phyloP scores from a whole-genome alignment of 2,888 invertebrate species.

The Himalopsyche japonica region DNA sequence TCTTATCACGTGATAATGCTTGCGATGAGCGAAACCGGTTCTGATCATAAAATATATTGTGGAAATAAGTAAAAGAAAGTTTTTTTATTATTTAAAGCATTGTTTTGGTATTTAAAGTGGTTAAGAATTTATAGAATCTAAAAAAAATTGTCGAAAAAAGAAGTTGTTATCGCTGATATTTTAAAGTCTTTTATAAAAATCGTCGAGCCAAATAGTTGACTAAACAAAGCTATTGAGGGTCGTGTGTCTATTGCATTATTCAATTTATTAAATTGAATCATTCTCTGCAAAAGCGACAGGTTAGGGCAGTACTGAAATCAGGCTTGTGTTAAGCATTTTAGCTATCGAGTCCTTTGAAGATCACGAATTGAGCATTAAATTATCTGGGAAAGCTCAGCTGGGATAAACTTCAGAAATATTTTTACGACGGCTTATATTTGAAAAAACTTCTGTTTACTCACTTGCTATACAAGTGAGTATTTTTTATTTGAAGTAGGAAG shows the following conservation, averaged over 20 bases:
- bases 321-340: background rate
- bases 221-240: background rate
- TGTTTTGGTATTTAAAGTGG: too few relatives aligned
- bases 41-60: too few relatives aligned
- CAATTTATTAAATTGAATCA: background rate
- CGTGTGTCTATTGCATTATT: background rate
- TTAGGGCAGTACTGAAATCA: background rate
- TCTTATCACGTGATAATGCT: too few relatives aligned
- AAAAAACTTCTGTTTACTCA: background rate
- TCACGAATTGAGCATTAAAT: background rate
- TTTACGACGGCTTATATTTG: background rate
- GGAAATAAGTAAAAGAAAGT: too few relatives aligned
- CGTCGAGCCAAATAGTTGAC: background rate
- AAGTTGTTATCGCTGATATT: background rate
- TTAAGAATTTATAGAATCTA: too few relatives aligned
- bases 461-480: background rate
- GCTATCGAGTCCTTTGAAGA: background rate
- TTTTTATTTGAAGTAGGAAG: background rate
- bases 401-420: background rate
- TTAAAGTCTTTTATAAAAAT: background rate
- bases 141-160: background rate
- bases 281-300: background rate
- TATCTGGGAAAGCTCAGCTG: background rate
- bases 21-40: too few relatives aligned
- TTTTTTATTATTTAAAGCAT: too few relatives aligned